Conservation (phyloP, 2,888 invertebrate genomes). For the Acrobasis suavella region DNA sequence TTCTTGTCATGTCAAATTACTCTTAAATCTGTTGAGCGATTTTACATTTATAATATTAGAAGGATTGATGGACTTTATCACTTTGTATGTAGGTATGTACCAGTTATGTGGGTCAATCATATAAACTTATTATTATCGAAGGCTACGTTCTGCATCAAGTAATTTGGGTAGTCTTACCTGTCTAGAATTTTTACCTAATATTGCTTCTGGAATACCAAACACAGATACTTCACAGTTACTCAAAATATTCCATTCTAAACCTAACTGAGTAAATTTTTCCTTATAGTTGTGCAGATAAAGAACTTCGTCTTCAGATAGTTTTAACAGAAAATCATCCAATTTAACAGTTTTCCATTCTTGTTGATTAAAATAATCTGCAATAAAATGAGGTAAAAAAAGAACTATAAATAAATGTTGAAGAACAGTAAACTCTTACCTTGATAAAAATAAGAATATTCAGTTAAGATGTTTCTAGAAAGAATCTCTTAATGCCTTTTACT, state of each 20-base stretch:
- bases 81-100: too few relatives aligned
- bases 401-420: too few relatives aligned
- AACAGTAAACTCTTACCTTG: too few relatives aligned
- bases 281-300: conserved; percentile 78
- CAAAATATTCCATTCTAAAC: conserved; percentile 76
- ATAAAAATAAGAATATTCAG: too few relatives aligned
- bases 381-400: background rate
- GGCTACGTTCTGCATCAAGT: background rate
- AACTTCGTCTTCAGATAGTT: conserved; percentile 70
- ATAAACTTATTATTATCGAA: too few relatives aligned
- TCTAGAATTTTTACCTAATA: conserved; percentile 80
- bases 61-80: too few relatives aligned
- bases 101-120: too few relatives aligned
- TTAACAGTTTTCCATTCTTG: conserved; percentile 59
- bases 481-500: background rate
- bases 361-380: conserved; percentile 71
- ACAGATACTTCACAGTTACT: conserved; percentile 69
- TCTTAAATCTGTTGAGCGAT: too few relatives aligned
- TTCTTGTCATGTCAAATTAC: too few relatives aligned
- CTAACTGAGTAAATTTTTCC: conserved; percentile 81
- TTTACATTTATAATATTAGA: too few relatives aligned
- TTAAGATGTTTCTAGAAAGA: too few relatives aligned
- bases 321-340: conserved; percentile 53
- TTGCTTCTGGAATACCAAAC: conserved; percentile 83
- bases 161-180: conserved; percentile 60